Conservation (phyloP, 2,113 vertebrate species). For the Zosterops japonicus region DNA sequence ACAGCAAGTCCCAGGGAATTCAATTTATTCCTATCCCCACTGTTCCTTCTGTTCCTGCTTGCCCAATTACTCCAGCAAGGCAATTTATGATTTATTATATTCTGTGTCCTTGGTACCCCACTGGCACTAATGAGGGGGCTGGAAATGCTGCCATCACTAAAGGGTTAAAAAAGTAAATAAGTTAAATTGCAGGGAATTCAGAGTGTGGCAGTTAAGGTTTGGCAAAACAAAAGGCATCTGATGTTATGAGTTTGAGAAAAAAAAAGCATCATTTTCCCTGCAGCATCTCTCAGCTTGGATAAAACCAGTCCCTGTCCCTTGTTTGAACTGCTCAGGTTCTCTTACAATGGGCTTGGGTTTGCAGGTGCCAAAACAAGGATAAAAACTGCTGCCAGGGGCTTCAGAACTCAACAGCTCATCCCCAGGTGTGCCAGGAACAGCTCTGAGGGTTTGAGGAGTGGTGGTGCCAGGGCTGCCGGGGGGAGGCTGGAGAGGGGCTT, state of each 20-base stretch:
- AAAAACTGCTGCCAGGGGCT: background rate
- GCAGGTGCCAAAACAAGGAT: background rate
- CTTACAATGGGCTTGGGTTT: background rate
- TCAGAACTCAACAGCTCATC: background rate
- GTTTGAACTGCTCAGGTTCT: background rate
- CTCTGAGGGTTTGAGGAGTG: background rate
- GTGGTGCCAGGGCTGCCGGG: fast-evolving
- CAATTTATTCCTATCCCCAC: background rate
- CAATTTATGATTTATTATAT: fast-evolving
- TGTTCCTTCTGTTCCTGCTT: background rate
- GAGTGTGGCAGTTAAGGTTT: background rate
- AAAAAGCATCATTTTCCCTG: background rate
- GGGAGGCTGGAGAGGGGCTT: background rate
- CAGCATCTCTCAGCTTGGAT: background rate
- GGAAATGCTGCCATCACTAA: background rate
- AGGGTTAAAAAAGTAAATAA: background rate
- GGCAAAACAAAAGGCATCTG: background rate
- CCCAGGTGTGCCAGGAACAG: background rate
- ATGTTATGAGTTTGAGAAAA: background rate
- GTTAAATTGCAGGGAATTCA: background rate
- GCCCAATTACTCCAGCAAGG: background rate
- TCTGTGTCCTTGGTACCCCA: fast-evolving
- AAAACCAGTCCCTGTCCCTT: background rate
- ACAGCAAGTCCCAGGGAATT: background rate
- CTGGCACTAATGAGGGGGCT: fast-evolving